Percentiles rank a stretch among this genome's conserved stretches.
These are phyloP conservation scores for Oostethus manadensis DNA, from an alignment of 2,113 vertebrate genomes.

Conservation along the genomic window DNA sequence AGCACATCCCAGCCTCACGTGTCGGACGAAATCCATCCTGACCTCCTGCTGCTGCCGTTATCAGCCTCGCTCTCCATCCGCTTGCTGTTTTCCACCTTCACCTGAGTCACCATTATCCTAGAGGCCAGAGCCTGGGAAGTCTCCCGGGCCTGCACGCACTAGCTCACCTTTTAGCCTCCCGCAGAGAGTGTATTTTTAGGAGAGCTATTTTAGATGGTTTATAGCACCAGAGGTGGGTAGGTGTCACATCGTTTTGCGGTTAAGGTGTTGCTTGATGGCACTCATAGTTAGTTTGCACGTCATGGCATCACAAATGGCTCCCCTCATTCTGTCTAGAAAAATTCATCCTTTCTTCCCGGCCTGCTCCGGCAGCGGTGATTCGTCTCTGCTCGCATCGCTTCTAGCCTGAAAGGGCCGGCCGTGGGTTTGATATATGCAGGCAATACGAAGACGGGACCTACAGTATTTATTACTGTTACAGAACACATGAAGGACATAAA, in stretches of 20 bases:
- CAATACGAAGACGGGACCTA: too few relatives aligned
- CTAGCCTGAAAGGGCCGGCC: background rate
- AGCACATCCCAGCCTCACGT: constrained; percentile 13
- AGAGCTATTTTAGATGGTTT: background rate
- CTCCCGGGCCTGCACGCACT: too few relatives aligned
- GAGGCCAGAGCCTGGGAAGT: too few relatives aligned
- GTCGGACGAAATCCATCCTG: constrained; percentile 11
- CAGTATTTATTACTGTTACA: too few relatives aligned
- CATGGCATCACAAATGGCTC: constrained; percentile 36
- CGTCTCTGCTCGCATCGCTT: constrained; percentile 25
- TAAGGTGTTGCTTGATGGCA: background rate
- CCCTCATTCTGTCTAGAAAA: constrained; percentile 39
- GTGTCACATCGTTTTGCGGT: constrained; percentile 1
- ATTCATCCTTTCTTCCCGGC: constrained; percentile 61
- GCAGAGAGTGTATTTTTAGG: constrained; percentile 3
- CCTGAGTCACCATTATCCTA: background rate
- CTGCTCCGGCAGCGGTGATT: constrained; percentile 48
- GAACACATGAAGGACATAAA: too few relatives aligned
- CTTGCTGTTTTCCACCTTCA: constrained; percentile 12
- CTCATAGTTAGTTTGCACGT: background rate
- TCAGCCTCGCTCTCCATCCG: constrained; percentile 8
- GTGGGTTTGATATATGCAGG: too few relatives aligned
- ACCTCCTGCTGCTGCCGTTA: constrained; percentile 31
- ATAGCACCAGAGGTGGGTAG: background rate
- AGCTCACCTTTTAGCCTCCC: background rate